Conservation (phyloP, 23 tunicate genomes). For the Diplosoma virens region DNA sequence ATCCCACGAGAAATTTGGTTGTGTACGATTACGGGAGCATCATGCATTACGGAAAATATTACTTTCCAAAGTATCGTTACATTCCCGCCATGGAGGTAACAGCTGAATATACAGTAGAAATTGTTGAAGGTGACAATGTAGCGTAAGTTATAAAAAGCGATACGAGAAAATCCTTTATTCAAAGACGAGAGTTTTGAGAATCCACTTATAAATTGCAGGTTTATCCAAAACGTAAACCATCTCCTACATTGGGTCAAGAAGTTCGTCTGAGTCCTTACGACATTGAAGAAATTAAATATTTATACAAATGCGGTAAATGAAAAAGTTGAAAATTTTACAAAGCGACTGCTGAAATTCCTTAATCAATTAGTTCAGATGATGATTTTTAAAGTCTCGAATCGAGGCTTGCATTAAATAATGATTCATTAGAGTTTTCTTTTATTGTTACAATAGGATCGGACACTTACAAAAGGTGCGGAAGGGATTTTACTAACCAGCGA, state of each 20-base stretch:
- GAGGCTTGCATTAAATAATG: too few relatives aligned
- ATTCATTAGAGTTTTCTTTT: too few relatives aligned
- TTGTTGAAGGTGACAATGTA: too few relatives aligned
- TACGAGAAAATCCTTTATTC: too few relatives aligned
- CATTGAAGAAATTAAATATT: slow-evolving; percentile 87
- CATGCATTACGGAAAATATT: slow-evolving; percentile 79
- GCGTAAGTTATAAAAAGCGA: too few relatives aligned
- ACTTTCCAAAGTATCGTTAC: slow-evolving; percentile 71
- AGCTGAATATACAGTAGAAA: too few relatives aligned
- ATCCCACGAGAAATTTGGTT: slow-evolving; percentile 64
- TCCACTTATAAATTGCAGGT: slow-evolving; percentile 19
- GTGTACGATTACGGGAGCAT: slow-evolving; percentile 95
- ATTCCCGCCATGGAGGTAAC: slow-evolving; percentile 88
- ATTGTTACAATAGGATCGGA: background rate
- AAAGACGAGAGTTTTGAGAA: too few relatives aligned
- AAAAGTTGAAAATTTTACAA: too few relatives aligned
- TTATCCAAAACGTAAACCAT: slow-evolving; percentile 58
- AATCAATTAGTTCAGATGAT: too few relatives aligned
- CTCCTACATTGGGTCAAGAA: slow-evolving; percentile 76
- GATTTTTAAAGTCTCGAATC: too few relatives aligned
- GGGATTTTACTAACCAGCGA: slow-evolving; percentile 48
- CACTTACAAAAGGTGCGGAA: slow-evolving; percentile 77
- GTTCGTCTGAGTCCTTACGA: slow-evolving; percentile 86
- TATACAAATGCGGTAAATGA: slow-evolving; percentile 79
- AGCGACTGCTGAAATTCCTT: too few relatives aligned